A percentile compares a stretch with the other conserved stretches of the same genome.
phyloP scores from a whole-genome alignment of 2,888 invertebrate genomes.

The Octonoba sinensis region DNA sequence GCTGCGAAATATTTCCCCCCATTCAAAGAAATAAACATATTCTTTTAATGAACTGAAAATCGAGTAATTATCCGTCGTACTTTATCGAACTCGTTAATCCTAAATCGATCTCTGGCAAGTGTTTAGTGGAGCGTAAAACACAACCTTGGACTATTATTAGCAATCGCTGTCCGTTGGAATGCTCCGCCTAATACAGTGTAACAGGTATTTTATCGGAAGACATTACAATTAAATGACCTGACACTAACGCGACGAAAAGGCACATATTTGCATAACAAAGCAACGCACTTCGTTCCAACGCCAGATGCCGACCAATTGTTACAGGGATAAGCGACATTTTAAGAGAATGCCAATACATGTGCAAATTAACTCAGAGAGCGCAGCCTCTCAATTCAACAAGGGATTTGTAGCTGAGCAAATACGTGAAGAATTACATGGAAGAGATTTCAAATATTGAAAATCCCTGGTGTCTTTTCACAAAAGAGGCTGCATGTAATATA shows the following conservation, averaged over 20 bases:
- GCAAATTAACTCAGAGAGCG: constrained; percentile 5
- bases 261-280: constrained; percentile 21
- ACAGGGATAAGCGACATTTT: constrained; percentile 6
- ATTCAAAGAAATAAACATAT: too few relatives aligned
- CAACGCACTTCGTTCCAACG: background rate
- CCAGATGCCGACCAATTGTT: background rate
- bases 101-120: too few relatives aligned
- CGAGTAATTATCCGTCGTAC: too few relatives aligned
- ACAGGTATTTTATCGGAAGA: constrained; percentile 5
- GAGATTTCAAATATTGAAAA: constrained; percentile 1
- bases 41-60: too few relatives aligned
- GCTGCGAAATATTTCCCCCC: too few relatives aligned
- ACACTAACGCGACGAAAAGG: constrained; percentile 1
- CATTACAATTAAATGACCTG: constrained; percentile 11
- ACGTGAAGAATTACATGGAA: background rate
- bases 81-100: too few relatives aligned
- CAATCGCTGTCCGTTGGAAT: too few relatives aligned
- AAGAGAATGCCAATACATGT: constrained; percentile 10
- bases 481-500: constrained; percentile 8
- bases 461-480: constrained; percentile 21
- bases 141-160: too few relatives aligned
- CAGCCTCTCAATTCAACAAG: background rate
- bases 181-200: background rate
- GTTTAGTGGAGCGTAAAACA: too few relatives aligned
- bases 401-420: constrained; percentile 13